These are phyloP conservation scores for Notocelia uddmanniana DNA, from an alignment of 2,888 invertebrate species.

Conservation along the genomic window DNA sequence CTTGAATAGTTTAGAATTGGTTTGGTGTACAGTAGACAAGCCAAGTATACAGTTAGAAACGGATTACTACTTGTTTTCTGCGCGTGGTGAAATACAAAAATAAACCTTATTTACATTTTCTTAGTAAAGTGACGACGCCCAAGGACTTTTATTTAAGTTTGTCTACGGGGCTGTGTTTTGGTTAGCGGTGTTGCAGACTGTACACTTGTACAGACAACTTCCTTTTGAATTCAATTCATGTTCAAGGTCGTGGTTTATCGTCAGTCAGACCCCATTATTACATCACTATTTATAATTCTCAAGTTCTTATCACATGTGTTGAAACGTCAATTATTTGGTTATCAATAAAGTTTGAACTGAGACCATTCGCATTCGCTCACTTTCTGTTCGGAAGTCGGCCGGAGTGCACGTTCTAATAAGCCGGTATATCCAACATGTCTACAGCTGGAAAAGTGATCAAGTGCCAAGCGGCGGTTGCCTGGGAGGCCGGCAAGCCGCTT, in stretches of 20 bases:
- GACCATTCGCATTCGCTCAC: constrained; percentile 46
- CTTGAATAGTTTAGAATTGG: constrained; percentile 11
- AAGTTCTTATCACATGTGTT: constrained; percentile 29
- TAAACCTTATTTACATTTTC: background rate
- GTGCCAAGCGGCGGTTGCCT: constrained; percentile 98
- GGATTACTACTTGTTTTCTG: background rate
- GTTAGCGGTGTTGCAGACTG: constrained; percentile 32
- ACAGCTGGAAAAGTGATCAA: constrained; percentile 90
- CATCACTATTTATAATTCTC: constrained; percentile 42
- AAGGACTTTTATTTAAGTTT: constrained; percentile 17
- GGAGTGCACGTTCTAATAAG: constrained; percentile 45
- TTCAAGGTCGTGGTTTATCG: constrained; percentile 44
- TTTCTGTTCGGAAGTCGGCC: constrained; percentile 56
- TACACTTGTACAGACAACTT: constrained; percentile 13
- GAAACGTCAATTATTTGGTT: constrained; percentile 19
- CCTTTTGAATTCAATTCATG: constrained; percentile 27
- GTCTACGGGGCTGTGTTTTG: constrained; percentile 16
- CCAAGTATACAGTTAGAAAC: constrained; percentile 13
- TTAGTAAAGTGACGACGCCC: background rate
- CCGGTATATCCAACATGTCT: constrained; percentile 63
- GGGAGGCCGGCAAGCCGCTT: constrained; percentile 96
- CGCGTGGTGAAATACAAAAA: background rate
- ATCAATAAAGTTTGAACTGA: constrained; percentile 29
- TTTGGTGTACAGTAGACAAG: constrained; percentile 14
- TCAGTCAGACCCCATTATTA: constrained; percentile 25